These are phyloP conservation scores for Electrophaes corylata DNA, from an alignment of 2,888 invertebrate genomes.

Conservation along the genomic window DNA sequence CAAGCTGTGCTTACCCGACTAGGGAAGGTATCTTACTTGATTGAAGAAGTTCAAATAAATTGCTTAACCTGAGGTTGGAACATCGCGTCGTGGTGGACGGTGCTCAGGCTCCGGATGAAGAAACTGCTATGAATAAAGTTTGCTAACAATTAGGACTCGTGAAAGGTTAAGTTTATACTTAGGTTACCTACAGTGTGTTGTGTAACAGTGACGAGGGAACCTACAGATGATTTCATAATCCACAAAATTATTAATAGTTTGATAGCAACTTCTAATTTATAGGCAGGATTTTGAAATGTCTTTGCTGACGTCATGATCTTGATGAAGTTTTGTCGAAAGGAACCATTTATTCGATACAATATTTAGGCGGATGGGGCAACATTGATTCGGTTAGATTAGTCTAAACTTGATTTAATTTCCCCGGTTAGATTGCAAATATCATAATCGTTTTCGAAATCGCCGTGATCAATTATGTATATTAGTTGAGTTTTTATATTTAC, in stretches of 20 bases:
- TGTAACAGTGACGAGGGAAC: constrained; percentile 18
- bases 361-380: constrained; percentile 21
- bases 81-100: background rate
- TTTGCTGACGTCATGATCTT: constrained; percentile 16
- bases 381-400: constrained; percentile 11
- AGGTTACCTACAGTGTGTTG: constrained; percentile 15
- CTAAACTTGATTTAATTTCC: constrained; percentile 20
- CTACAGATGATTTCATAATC: constrained; percentile 23
- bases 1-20: background rate
- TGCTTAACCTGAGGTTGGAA: background rate
- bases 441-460: constrained; percentile 15
- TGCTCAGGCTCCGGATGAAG: constrained; percentile 7
- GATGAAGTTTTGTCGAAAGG: constrained; percentile 31
- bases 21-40: too few species aligned
- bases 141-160: constrained; percentile 15
- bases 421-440: constrained; percentile 16
- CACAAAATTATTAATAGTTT: constrained; percentile 15
- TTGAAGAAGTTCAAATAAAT: background rate
- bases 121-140: constrained; percentile 6
- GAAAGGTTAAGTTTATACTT: constrained; percentile 25
- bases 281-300: constrained; percentile 24
- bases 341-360: constrained; percentile 20
- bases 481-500: background rate
- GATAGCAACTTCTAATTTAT: constrained; percentile 17
- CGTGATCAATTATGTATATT: background rate